phyloP scores from a whole-genome alignment of 2,113 vertebrate genomes.

The Colaptes auratus region DNA sequence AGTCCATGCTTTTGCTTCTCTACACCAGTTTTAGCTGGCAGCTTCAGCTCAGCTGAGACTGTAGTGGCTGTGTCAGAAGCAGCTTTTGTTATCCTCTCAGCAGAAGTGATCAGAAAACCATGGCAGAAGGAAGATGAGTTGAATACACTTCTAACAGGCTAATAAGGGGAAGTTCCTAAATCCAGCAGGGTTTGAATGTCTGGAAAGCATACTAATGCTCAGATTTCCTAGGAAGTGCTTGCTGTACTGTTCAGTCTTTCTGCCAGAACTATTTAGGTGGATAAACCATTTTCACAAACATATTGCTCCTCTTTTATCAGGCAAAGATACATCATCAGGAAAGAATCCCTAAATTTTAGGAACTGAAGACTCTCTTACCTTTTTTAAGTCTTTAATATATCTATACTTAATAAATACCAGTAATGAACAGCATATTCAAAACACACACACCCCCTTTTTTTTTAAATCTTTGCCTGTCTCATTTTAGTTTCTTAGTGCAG shows the following conservation, averaged over 20 bases:
- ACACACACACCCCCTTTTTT: background rate
- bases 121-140: background rate
- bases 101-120: background rate
- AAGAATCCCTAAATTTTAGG: slow-evolving; percentile 1
- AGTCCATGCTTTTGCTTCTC: background rate
- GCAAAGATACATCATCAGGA: background rate
- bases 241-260: background rate
- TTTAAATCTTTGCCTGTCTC: background rate
- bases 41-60: background rate
- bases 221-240: background rate
- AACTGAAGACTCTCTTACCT: background rate
- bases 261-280: background rate
- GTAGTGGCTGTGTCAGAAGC: background rate
- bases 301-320: background rate
- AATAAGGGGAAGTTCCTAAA: background rate
- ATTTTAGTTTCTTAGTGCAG: background rate
- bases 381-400: background rate
- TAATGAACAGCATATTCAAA: background rate
- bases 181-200: background rate
- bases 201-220: background rate
- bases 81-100: background rate
- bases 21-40: background rate
- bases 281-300: slow-evolving; percentile 9
- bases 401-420: background rate
- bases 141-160: background rate